A percentile compares a stretch with the other conserved stretches of the same genome.
phyloP scores from a whole-genome alignment of 2,888 invertebrate genomes.

The Morpho deidamia region DNA sequence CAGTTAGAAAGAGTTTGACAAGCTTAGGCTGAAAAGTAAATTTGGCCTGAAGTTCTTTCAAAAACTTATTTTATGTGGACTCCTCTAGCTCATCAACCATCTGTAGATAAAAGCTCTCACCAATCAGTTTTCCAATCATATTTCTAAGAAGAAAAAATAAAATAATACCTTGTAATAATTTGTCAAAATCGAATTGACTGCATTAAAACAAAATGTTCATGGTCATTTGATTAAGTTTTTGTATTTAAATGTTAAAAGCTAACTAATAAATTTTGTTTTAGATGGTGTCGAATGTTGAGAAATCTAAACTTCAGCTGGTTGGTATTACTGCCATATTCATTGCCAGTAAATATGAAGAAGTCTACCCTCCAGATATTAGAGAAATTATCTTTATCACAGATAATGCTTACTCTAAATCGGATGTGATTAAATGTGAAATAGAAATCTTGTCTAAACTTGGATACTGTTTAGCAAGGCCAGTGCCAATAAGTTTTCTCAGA shows the following conservation, averaged over 20 bases:
- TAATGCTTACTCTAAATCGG: slow-evolving; percentile 87
- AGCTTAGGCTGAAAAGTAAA: too few species aligned
- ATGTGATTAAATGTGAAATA: slow-evolving; percentile 90
- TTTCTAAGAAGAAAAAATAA: too few species aligned
- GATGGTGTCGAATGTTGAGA: slow-evolving; percentile 79
- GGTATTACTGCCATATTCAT: slow-evolving; percentile 94
- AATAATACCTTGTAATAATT: too few species aligned
- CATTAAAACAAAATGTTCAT: too few species aligned
- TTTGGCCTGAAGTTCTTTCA: too few species aligned
- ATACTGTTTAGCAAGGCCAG: slow-evolving; percentile 90
- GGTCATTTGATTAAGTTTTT: neutral
- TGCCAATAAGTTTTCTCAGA: slow-evolving; percentile 93
- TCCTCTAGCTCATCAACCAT: too few species aligned
- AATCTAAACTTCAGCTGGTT: slow-evolving; percentile 89
- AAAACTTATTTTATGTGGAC: too few species aligned
- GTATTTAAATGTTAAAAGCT: neutral
- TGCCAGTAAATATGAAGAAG: slow-evolving; percentile 97
- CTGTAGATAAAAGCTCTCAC: too few species aligned
- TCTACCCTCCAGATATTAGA: slow-evolving; percentile 89
- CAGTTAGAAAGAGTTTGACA: too few species aligned
- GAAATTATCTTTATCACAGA: slow-evolving; percentile 97
- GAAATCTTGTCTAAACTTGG: slow-evolving; percentile 86
- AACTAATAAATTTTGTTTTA: slow-evolving; percentile 40
- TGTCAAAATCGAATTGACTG: too few species aligned
- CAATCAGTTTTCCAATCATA: too few species aligned